Base-by-base conservation (phyloP, 2,797 vertebrate species). In the Brachymystax lenok region DNA sequence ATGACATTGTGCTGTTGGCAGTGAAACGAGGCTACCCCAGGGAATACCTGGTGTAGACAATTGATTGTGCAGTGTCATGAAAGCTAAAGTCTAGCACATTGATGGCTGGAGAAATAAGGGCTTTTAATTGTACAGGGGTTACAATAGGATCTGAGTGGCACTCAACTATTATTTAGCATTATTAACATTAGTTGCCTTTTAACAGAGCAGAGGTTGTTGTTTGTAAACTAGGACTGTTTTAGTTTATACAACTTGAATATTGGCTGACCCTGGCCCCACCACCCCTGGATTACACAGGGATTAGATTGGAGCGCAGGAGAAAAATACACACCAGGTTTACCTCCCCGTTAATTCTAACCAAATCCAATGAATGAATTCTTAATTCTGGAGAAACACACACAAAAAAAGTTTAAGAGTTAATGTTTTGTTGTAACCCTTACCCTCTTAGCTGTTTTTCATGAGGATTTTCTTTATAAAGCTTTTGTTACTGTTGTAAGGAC, bases 1-100 rank as follows among this genome's bases (percentile, higher is more conserved):
- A 35, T 35, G 33, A 35, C 33, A 35, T 7, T 35, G 33, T 35
- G 33, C 7, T 1, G 6, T 35, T 35, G 6, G 33, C 5, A 35
- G 5, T 35, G 33, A 35, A 35, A 35, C 33, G 5, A 35, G 33
- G 5, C 33, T 35, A 35, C 33, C 33, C 5, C 33, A 6, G 33
- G 10, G 50, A 51, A 51, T 35, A 51, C 13, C 10, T 51, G 10
- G 50, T 68, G 63, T 56, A 76, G 71, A 76, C 59, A 75, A 67
- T 76, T 14, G 24, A 77, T 72, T 68, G 59, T 46, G 19, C 70
- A 69, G 5, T 21, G 27, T 74, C 66, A 73, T 50, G 28, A 64
- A 77, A 77, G 4, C 0, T 6, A n/a, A 17, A 28, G 50, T 17
- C 14, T 14, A 67, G 1, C 24, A 19, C 30, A 24, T 63, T 30